Evolutionary conservation across 2,888 invertebrate genomes (phyloP), one percentile per base, ranked within the genome.

Genomic region (Eristalis pertinax): DNA sequence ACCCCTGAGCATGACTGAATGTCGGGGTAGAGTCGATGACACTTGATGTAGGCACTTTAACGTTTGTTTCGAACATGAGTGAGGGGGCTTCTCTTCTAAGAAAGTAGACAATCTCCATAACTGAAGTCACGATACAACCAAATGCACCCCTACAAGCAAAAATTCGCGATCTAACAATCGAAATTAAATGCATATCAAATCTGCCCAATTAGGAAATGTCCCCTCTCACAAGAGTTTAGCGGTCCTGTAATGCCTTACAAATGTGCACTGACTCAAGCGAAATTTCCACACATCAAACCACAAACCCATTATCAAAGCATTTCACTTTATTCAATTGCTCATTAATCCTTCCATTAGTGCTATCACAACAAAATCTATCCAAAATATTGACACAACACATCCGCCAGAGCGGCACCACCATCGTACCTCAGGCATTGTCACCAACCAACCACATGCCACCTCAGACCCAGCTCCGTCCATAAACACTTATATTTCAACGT

Each of bases 341-440:
- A 67, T 73, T 79, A 79, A 79, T 72, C 79, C 79, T 73, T 79
- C 79, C 79, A 79, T 79, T 79, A 79, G 72, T 73, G 67, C 73
- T 80, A 63, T 68, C 63, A 75, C 56, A 81, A 75, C 68, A 81
- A 65, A 79, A 73, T 74, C 62, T 74, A 67, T 43, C 50, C 50
- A 80, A 80, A 81, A 81, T 81, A 75, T 81, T 81, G 80, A 81
- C 75, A 75, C 68, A 81, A 81, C 63, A 81, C 63, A 74, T 75
- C 67, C 74, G 50, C n/a, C 50, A 19, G 19, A 26, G 56, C 22
- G 72, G 11, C n/a, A 50, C 29, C 26, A 13, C 56, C 56, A 60
- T 60, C 26, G 60, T 60, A 60, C 60, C 24, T 26, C 60, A 13
- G 26, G 26, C 60, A 60, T 60, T 29, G 38, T 62, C 78, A 24